Evolutionary conservation across 2,888 invertebrate genomes (phyloP).

Genomic region (Apomyelois bistriatella): DNA sequence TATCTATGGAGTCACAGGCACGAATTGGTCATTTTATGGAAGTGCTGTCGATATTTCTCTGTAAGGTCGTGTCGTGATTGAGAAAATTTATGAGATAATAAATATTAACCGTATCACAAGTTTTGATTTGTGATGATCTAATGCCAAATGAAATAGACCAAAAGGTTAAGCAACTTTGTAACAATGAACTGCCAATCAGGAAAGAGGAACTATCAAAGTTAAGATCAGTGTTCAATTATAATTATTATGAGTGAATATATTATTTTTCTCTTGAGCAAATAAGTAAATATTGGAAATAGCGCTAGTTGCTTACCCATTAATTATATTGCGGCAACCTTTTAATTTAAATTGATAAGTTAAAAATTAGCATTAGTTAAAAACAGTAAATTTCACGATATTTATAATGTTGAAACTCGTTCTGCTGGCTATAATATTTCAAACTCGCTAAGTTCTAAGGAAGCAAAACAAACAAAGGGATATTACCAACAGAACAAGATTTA

Average conservation of each 20-base stretch:
- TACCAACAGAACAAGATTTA: constrained; percentile 42
- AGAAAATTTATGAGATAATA: constrained; percentile 20
- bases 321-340: too few species aligned
- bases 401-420: not conserved
- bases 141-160: not conserved
- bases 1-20: constrained; percentile 19
- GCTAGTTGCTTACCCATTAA: too few species aligned
- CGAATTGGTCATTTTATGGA: constrained; percentile 36
- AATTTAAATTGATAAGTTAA: too few species aligned
- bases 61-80: constrained; percentile 26
- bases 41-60: constrained; percentile 33
- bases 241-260: too few species aligned
- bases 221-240: too few species aligned
- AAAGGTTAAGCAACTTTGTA: not conserved
- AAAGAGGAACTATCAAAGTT: too few species aligned
- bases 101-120: not conserved
- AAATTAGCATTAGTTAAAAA: too few species aligned
- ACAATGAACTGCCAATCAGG: not conserved
- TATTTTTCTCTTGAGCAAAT: too few species aligned
- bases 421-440: not conserved
- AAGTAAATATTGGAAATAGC: too few species aligned
- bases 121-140: not conserved
- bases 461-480: constrained; percentile 25
- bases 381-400: too few species aligned
- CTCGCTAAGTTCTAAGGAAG: constrained; percentile 21